Evolutionary conservation across 1,140 invertebrate genomes (phyloP).

Genomic region (Tyrophagus putrescentiae): DNA sequence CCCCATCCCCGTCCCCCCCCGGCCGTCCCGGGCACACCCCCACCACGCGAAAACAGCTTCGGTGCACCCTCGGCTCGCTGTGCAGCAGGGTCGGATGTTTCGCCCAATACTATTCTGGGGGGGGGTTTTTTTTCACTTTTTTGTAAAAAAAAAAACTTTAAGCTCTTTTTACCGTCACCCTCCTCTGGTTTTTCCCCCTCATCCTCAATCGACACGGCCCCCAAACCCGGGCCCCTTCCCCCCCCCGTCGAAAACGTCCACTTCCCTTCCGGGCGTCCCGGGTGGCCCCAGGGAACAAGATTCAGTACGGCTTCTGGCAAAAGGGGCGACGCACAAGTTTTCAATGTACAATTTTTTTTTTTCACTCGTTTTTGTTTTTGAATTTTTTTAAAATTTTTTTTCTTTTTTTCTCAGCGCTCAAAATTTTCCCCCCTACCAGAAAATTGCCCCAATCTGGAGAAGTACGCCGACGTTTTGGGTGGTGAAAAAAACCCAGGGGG

Average conservation of each 20-base stretch:
- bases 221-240: conserved; percentile 74
- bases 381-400: neutral
- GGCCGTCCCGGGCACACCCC: conserved; percentile 32
- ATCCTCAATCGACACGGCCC: conserved; percentile 45
- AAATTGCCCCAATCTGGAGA: conserved; percentile 67
- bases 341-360: conserved; percentile 41
- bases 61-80: conserved; percentile 39
- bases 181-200: conserved; percentile 42
- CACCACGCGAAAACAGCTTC: conserved; percentile 35
- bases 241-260: conserved; percentile 90
- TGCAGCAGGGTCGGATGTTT: conserved; percentile 38
- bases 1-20: conserved; percentile 26
- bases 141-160: no score
- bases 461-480: conserved; percentile 53
- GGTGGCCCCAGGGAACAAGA: conserved; percentile 85
- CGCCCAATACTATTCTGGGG: conserved; percentile 28
- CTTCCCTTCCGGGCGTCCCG: conserved; percentile 81
- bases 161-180: conserved; percentile 35
- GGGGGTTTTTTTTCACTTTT: neutral
- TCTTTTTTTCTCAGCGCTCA: conserved; percentile 45
- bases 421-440: conserved; percentile 64
- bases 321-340: conserved; percentile 78
- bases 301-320: conserved; percentile 85
- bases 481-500: conserved; percentile 67
- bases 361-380: neutral